Percentiles rank a stretch among this genome's conserved stretches.
These are phyloP conservation scores for Equus przewalskii DNA, from an alignment of 2,113 vertebrate species.

Conservation along the genomic window DNA sequence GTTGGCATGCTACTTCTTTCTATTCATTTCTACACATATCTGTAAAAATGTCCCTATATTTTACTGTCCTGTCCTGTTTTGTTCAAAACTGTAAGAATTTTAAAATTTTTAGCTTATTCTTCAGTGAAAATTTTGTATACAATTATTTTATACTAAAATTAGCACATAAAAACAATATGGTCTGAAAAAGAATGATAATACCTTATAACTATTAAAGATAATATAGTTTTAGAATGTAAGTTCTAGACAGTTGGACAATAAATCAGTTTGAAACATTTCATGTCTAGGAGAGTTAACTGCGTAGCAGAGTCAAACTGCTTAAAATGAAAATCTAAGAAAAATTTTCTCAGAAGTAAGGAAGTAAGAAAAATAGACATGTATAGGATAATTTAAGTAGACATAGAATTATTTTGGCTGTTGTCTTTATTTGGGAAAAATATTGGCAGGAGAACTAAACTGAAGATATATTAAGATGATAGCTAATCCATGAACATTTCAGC, in stretches of 20 bases:
- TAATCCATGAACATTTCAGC: not conserved
- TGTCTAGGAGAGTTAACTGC: not conserved
- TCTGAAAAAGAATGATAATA: not conserved
- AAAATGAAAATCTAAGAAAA: constrained; percentile 56
- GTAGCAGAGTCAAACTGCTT: constrained; percentile 6
- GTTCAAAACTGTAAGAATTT: constrained; percentile 1
- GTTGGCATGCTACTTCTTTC: not conserved
- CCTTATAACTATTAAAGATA: not conserved
- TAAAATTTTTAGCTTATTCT: constrained; percentile 40
- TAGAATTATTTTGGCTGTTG: not conserved
- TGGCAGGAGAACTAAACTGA: not conserved
- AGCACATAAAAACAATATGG: not conserved
- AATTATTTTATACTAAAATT: constrained; percentile 19
- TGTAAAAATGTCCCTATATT: not conserved
- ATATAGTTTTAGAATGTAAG: not conserved
- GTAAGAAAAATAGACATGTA: not conserved
- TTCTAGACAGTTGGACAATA: not conserved
- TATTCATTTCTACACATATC: not conserved
- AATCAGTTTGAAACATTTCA: constrained; percentile 25
- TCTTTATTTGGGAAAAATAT: not conserved
- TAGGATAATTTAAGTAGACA: not conserved
- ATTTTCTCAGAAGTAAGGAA: constrained; percentile 26
- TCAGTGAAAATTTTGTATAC: not conserved
- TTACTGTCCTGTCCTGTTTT: constrained; percentile 40
- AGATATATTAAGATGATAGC: not conserved